Base-by-base conservation (phyloP, 2,888 invertebrate species). In the Folsomia manolachei region DNA sequence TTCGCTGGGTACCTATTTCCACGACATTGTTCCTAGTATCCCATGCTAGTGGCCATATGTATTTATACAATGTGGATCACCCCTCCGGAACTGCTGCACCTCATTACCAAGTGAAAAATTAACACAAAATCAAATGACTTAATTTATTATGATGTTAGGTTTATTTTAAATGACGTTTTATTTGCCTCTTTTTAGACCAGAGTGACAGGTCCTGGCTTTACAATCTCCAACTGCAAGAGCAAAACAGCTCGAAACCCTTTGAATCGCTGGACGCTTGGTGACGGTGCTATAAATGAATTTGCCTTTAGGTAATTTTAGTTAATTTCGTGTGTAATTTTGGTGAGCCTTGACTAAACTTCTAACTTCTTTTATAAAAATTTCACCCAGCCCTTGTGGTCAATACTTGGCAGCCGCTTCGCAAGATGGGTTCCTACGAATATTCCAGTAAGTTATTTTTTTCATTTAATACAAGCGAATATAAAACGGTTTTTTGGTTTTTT, bases 1-100 rank as follows among this genome's bases (percentile, higher is more conserved):
- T 99, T 83, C 91, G 92, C 82, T 99, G 99, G 98, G 90, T 99
- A 81, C 99, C 99, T 23, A 94, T 93, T 71, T 96, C 95, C 65
- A 90, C 92, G 81, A 95, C 95, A 83, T 88, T 95, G 81, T 99
- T 99, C 85, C 87, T 98, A 81, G 94, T 94, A 73, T 92, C 97
- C 67, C 97, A 99, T 85, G 90, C 93, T 76, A 96, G 96, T 73
- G 99, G 99, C 23, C 94, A 97, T 83, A 88, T 99, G 82, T 99
- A 99, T 86, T 90, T 98, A 70, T 99, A 98, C 86, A 97, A 97
- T 85, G 97, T 97, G 85, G 96, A 96, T 85, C 86, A 97, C 79
- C 89, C 91, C 9, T 96, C 96, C 85, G 92, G 94, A 9, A 91
- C 93, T 21, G 90, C 94, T 21, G 89, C 94, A 69, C 98, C 98